Percentiles rank a stretch among this genome's conserved stretches.
These are phyloP conservation scores for Meloidogyne exigua DNA, from an alignment of 1,140 invertebrate genomes.

Conservation along the genomic window DNA sequence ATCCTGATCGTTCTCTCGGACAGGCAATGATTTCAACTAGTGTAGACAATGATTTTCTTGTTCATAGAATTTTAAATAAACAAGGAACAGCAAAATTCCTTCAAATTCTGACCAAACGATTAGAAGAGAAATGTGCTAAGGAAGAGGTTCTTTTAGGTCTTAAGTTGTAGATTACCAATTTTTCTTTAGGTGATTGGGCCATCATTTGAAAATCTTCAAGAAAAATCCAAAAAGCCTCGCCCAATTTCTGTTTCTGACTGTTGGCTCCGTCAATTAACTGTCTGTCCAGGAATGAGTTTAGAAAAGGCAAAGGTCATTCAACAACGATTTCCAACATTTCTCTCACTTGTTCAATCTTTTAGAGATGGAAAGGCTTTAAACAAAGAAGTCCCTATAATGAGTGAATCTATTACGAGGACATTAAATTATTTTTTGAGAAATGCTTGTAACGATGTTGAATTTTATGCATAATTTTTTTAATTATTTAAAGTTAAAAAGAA, in stretches of 20 bases:
- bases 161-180: background rate
- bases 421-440: background rate
- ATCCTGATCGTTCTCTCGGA: slow-evolving; percentile 42
- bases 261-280: slow-evolving; percentile 52
- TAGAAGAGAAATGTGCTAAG: slow-evolving; percentile 25
- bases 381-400: background rate
- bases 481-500: background rate
- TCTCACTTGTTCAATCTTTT: slow-evolving; percentile 45
- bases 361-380: background rate
- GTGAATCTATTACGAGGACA: background rate
- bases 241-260: slow-evolving; percentile 43
- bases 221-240: slow-evolving; percentile 42
- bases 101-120: slow-evolving; percentile 35
- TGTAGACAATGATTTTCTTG: slow-evolving; percentile 46
- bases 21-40: slow-evolving; percentile 50
- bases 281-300: slow-evolving; percentile 48
- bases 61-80: slow-evolving; percentile 48
- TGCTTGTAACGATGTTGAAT: background rate
- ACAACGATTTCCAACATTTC: slow-evolving; percentile 43
- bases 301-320: slow-evolving; percentile 39
- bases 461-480: background rate
- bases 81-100: slow-evolving; percentile 52
- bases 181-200: slow-evolving; percentile 50
- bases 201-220: slow-evolving; percentile 46
- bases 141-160: slow-evolving; percentile 17